Evolutionary conservation across 2,797 vertebrate genomes (phyloP).

Genomic region (Tangara arthus): DNA sequence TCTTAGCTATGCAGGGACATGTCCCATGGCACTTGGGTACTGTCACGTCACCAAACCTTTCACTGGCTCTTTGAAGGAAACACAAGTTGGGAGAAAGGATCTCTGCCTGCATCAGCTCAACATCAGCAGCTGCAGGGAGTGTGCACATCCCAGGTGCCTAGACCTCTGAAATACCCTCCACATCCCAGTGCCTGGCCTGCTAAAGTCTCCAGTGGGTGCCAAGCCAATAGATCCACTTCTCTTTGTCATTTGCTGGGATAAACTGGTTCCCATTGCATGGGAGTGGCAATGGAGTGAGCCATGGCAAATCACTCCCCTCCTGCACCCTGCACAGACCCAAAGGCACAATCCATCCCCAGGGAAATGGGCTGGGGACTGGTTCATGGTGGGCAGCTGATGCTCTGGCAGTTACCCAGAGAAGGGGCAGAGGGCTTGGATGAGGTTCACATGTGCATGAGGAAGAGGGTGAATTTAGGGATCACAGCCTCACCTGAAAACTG

Average conservation of each 20-base stretch:
- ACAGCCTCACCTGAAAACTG: neutral
- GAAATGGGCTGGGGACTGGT: neutral
- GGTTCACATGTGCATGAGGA: neutral
- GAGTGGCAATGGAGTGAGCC: neutral
- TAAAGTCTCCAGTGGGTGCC: neutral
- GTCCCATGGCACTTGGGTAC: neutral
- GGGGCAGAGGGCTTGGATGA: neutral
- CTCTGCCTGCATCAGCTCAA: neutral
- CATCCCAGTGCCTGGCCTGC: neutral
- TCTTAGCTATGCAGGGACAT: rapidly evolving
- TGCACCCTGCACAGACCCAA: neutral
- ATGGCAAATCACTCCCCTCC: neutral
- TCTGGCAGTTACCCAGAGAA: neutral
- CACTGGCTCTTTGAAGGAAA: neutral
- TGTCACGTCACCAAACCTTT: neutral
- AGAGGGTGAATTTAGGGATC: neutral
- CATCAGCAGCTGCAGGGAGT: neutral
- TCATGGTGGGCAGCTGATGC: rapidly evolving
- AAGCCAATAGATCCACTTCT: neutral
- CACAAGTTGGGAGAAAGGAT: neutral
- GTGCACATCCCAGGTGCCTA: neutral
- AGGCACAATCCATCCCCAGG: rapidly evolving
- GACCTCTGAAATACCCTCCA: neutral
- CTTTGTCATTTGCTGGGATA: neutral
- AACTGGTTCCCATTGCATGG: neutral